Conservation (phyloP, 2,888 invertebrate species). For the Vanessa cardui region DNA sequence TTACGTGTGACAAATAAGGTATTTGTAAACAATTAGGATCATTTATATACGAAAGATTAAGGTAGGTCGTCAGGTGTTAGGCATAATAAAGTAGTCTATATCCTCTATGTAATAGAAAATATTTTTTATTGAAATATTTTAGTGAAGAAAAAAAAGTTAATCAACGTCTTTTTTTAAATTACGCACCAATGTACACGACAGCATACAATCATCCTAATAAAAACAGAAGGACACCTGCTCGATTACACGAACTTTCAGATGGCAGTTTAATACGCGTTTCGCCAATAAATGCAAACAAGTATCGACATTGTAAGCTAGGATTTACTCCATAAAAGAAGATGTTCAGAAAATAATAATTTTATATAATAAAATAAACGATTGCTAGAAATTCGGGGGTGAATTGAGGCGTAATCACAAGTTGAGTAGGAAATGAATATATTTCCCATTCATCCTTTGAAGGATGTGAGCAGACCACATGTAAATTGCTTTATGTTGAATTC, state of each 20-base stretch:
- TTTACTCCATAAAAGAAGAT: conserved; percentile 18
- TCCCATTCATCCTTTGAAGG: conserved; percentile 30
- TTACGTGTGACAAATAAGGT: too few species aligned
- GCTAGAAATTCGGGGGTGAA: conserved; percentile 24
- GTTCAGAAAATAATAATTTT: conserved; percentile 27
- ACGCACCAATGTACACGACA: too few species aligned
- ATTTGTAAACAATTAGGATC: too few species aligned
- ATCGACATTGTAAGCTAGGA: conserved; percentile 1
- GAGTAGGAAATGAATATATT: conserved; percentile 36
- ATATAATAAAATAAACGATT: conserved; percentile 29
- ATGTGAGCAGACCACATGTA: conserved; percentile 24
- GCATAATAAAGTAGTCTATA: too few species aligned
- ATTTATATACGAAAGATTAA: too few species aligned
- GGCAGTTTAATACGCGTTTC: neutral
- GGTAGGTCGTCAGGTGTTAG: too few species aligned
- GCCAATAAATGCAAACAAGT: conserved; percentile 3
- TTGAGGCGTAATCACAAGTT: conserved; percentile 35
- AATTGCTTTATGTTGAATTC: conserved; percentile 25
- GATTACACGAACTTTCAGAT: neutral
- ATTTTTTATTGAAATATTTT: too few species aligned
- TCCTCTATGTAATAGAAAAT: too few species aligned
- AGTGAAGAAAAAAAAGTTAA: too few species aligned
- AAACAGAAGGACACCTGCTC: too few species aligned
- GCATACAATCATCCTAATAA: too few species aligned
- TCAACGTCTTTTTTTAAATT: too few species aligned